Evolutionary conservation across 2,797 vertebrate species (phyloP).

Genomic region (Melanotaenia parkinsoni): DNA sequence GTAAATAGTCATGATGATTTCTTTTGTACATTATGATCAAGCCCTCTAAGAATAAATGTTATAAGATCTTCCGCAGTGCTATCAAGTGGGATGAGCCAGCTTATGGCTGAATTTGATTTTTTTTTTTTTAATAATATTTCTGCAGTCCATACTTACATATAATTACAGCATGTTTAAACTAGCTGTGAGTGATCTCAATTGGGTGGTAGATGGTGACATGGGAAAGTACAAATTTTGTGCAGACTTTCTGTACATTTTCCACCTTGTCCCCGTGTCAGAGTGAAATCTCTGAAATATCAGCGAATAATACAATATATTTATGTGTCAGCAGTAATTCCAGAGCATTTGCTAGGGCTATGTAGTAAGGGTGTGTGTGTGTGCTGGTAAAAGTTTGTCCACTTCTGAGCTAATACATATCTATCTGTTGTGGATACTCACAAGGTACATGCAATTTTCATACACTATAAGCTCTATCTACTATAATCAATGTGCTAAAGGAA

Average conservation of each 20-base stretch:
- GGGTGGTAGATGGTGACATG: no score
- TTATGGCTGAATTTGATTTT: background rate
- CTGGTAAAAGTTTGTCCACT: background rate
- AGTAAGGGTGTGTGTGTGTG: background rate
- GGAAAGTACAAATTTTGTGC: background rate
- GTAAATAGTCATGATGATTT: conserved; percentile 1
- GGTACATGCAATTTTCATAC: no score
- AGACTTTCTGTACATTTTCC: background rate
- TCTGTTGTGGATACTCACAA: no score
- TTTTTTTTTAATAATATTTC: background rate
- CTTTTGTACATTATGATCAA: background rate
- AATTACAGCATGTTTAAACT: background rate
- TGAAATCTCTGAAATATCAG: background rate
- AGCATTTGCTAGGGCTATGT: background rate
- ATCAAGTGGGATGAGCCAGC: background rate
- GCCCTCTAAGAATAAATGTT: background rate
- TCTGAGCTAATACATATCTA: no score
- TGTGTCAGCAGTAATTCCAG: background rate
- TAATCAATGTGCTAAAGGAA: no score
- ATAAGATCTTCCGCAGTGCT: background rate
- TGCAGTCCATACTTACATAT: background rate
- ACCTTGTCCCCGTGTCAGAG: background rate
- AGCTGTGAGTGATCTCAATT: background rate
- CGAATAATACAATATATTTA: background rate
- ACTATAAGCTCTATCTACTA: no score